A percentile compares a stretch with the other conserved stretches of the same genome.
Conservation (phyloP, 2,797 vertebrate species). For the Chaetodon trifasciatus region DNA sequence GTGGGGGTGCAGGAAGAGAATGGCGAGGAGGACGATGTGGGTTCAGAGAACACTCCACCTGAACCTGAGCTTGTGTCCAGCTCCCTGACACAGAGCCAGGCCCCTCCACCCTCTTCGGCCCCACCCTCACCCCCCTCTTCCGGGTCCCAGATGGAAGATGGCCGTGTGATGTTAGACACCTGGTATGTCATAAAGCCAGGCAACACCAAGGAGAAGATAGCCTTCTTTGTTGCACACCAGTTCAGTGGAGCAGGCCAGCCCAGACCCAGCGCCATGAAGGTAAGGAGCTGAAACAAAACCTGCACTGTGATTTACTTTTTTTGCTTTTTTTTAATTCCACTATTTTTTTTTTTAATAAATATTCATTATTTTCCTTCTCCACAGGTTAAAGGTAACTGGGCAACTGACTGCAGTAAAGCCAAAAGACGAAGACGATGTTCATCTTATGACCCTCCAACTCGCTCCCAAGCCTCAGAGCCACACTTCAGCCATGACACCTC, state of each 20-base stretch:
- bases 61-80: conserved; percentile 70
- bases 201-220: conserved; percentile 98
- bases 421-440: conserved; percentile 93
- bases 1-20: conserved; percentile 66
- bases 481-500: conserved; percentile 60
- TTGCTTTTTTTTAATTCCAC: background rate
- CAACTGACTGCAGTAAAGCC: conserved; percentile 93
- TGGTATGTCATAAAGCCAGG: conserved; percentile 99
- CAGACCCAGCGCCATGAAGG: conserved; percentile 92
- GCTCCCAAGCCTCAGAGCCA: conserved; percentile 70
- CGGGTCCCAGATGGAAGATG: conserved; percentile 87
- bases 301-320: background rate
- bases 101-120: conserved; percentile 62
- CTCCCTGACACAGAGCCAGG: conserved; percentile 63
- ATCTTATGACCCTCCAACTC: conserved; percentile 89
- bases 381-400: conserved; percentile 95
- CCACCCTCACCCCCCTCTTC: conserved; percentile 75
- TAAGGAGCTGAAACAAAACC: conserved; percentile 31
- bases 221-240: conserved; percentile 97
- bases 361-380: background rate
- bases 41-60: conserved; percentile 87
- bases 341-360: background rate
- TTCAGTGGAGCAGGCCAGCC: conserved; percentile 87
- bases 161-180: conserved; percentile 93
- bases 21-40: conserved; percentile 79